Evolutionary conservation across 2,888 invertebrate species (phyloP).

Genomic region (Lepidocyrtoides sp.): DNA sequence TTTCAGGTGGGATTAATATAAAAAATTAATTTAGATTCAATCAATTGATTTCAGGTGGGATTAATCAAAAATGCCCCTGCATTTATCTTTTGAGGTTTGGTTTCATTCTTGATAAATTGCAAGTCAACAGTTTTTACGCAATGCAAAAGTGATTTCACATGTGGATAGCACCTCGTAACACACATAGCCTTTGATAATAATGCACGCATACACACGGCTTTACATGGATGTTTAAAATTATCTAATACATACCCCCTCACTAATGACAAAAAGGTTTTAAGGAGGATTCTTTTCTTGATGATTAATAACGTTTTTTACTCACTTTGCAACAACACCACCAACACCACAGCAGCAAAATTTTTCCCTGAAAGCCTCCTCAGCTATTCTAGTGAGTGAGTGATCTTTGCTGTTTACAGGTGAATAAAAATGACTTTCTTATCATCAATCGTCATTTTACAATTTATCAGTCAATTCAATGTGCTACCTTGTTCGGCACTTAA

Average conservation of each 20-base stretch:
- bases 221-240: not conserved
- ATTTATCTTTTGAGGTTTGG: too few species aligned
- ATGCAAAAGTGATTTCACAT: conserved; percentile 32
- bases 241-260: conserved; percentile 14
- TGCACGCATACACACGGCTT: not conserved
- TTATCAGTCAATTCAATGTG: conserved; percentile 61
- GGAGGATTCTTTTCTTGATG: conserved; percentile 15
- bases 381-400: not conserved
- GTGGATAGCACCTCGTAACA: conserved; percentile 3
- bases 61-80: conserved; percentile 31
- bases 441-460: conserved; percentile 33
- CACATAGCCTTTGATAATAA: not conserved
- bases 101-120: conserved; percentile 40
- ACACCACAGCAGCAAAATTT: not conserved
- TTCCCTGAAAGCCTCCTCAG: not conserved
- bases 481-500: conserved; percentile 71
- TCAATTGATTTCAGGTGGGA: conserved; percentile 61
- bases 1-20: conserved; percentile 52
- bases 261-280: conserved; percentile 22
- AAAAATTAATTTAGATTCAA: conserved; percentile 46
- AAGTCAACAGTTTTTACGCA: conserved; percentile 41
- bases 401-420: not conserved
- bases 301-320: conserved; percentile 38
- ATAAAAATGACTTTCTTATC: conserved; percentile 56
- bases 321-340: not conserved